Base-by-base conservation (phyloP, 2,888 invertebrate species). In the Ommatoiulus sabulosus region DNA sequence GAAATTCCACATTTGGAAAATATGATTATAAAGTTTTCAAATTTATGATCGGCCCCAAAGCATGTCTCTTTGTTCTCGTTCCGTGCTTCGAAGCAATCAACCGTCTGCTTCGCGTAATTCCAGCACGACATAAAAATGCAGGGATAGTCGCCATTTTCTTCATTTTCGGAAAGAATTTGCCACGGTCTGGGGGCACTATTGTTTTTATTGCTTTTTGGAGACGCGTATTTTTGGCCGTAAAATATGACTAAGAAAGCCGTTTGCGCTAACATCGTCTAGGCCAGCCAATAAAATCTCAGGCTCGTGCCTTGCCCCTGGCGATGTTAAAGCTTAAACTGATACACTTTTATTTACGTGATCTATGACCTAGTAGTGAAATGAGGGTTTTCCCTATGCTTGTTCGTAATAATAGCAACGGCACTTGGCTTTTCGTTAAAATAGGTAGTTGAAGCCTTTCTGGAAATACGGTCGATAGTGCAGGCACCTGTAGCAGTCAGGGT, bases 151-250 rank as follows among this genome's bases (percentile, higher is more conserved):
- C 80, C 80, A 80, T 80, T 80, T 80, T 80, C 80, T 80, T 80
- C 80, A 80, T 80, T 80, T 80, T 80, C 10, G 12, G 15, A 80
- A 35, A 35, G 20, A 80, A 80, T 80, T 80, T 80, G 80, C 80
- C 80, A 80, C 80, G 80, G 80, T 35, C 24, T 80, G 80, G 35
- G 35, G 35, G 80, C 80, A 35, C 35, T 12, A 35, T 80, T 80
- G 80, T 80, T 80, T 80, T 80, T 80, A 80, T 80, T 80, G 80
- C 80, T 80, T 80, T 12, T 80, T 80, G 80, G 80, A 80, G 35
- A 35, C 80, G 24, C 24, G 80, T 72, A 72, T 72, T 72, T 72
- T 24, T 20, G 52, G 72, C 72, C 72, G 24, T 80, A 80, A 80
- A 80, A 80, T 80, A 80, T 80, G 80, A 80, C 80, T 80, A 80